These are phyloP conservation scores for Patella ulyssiponensis DNA, from an alignment of 2,888 invertebrate genomes.

Conservation along the genomic window DNA sequence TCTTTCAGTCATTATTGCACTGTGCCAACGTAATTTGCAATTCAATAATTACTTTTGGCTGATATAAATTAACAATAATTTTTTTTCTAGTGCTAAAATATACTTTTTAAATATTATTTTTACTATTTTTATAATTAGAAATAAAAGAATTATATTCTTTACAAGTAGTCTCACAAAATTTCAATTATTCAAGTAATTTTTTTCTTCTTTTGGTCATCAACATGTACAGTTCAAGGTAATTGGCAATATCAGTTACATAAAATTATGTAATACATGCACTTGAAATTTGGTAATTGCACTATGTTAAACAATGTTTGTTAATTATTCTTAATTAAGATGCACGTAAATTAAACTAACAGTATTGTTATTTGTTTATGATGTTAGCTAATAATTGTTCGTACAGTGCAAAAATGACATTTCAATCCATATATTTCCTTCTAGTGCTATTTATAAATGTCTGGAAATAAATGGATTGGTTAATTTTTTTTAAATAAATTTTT, in stretches of 20 bases:
- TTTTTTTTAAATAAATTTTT: not conserved
- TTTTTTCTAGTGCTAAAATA: too few species aligned
- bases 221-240: not conserved
- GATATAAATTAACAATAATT: too few species aligned
- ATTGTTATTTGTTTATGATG: not conserved
- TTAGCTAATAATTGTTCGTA: not conserved
- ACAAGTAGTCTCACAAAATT: too few species aligned
- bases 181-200: too few species aligned
- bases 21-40: slow-evolving; percentile 27
- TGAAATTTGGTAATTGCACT: not conserved
- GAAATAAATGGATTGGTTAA: not conserved
- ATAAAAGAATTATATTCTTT: too few species aligned
- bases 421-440: not conserved
- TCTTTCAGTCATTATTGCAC: slow-evolving; percentile 39
- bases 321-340: not conserved
- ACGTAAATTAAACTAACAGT: not conserved
- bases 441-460: not conserved
- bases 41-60: not conserved
- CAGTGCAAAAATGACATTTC: slow-evolving; percentile 8
- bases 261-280: not conserved
- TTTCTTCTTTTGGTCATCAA: not conserved
- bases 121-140: too few species aligned
- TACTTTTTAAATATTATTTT: too few species aligned
- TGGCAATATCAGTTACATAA: not conserved
- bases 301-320: not conserved